Conservation (phyloP, 2,888 invertebrate genomes). For the Hirtodrosophila duncani region DNA sequence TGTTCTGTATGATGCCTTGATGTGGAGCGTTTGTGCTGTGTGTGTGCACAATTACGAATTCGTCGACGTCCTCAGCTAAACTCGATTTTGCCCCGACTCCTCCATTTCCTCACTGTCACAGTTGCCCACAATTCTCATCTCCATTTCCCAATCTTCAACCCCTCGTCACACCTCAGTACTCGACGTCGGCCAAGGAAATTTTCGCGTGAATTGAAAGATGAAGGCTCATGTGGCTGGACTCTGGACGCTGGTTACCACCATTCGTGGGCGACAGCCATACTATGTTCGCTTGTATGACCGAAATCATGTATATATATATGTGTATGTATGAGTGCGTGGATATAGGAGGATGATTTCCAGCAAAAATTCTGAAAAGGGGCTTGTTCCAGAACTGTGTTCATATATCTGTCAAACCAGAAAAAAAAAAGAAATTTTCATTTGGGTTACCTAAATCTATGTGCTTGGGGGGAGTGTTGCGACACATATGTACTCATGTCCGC, state of each 20-base stretch:
- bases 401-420: too few species aligned
- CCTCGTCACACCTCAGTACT: conserved; percentile 41
- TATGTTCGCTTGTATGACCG: conserved; percentile 10
- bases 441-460: too few species aligned
- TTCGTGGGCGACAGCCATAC: conserved; percentile 21
- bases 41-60: conserved; percentile 68
- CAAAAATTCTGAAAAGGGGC: conserved; percentile 29
- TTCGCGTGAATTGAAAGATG: conserved; percentile 74
- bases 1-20: conserved; percentile 37
- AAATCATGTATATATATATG: conserved; percentile 14
- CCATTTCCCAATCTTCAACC: conserved; percentile 24
- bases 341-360: conserved; percentile 28
- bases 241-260: conserved; percentile 50
- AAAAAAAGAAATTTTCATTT: conserved; percentile 56
- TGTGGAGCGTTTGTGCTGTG: conserved; percentile 45
- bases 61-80: conserved; percentile 65
- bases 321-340: conserved; percentile 17
- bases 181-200: conserved; percentile 60
- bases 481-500: too few species aligned
- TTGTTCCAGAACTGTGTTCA: conserved; percentile 12
- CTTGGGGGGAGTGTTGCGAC: too few species aligned
- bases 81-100: conserved; percentile 58
- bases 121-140: conserved; percentile 35
- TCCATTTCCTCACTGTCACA: conserved; percentile 52
- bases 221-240: conserved; percentile 60